Percentiles rank a stretch among this genome's conserved stretches.
phyloP scores from a whole-genome alignment of 1,140 invertebrate species.

The Drosophila pachea region DNA sequence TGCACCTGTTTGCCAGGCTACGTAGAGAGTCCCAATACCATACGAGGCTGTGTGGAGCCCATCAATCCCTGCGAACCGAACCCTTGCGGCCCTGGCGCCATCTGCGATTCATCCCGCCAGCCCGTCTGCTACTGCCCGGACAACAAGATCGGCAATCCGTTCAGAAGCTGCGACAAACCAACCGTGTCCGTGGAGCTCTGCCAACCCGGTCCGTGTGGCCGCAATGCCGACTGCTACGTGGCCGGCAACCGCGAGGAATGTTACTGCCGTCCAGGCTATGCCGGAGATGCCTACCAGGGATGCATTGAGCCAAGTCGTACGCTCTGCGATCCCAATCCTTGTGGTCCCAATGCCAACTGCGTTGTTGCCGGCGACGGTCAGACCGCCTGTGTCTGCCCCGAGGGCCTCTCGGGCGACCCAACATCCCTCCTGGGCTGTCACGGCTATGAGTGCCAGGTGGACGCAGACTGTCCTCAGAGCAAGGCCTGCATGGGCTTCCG shows the following conservation, averaged over 20 bases:
- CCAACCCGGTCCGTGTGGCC: conserved; percentile 87
- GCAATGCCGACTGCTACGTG: conserved; percentile 89
- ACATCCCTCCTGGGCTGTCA: conserved; percentile 84
- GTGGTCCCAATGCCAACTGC: conserved; percentile 87
- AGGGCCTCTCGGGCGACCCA: conserved; percentile 88
- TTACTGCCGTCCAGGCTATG: conserved; percentile 86
- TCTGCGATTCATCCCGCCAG: conserved; percentile 87
- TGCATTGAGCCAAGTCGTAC: conserved; percentile 84
- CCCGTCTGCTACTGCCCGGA: conserved; percentile 91
- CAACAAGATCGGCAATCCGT: conserved; percentile 88
- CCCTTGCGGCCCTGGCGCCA: conserved; percentile 87
- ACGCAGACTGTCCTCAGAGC: conserved; percentile 85
- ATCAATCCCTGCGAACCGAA: conserved; percentile 89
- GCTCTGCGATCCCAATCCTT: conserved; percentile 87
- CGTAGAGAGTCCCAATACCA: conserved; percentile 91
- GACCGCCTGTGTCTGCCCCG: conserved; percentile 86
- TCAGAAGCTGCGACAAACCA: conserved; percentile 83
- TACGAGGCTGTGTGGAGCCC: conserved; percentile 88
- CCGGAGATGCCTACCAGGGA: conserved; percentile 87
- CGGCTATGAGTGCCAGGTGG: conserved; percentile 87
- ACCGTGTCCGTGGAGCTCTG: conserved; percentile 83
- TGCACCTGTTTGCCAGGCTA: conserved; percentile 91
- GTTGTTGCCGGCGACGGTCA: conserved; percentile 83
- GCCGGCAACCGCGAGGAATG: conserved; percentile 87
- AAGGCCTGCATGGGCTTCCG: conserved; percentile 88